Conservation (phyloP, 2,113 vertebrate genomes). For the Eonycteris spelaea region DNA sequence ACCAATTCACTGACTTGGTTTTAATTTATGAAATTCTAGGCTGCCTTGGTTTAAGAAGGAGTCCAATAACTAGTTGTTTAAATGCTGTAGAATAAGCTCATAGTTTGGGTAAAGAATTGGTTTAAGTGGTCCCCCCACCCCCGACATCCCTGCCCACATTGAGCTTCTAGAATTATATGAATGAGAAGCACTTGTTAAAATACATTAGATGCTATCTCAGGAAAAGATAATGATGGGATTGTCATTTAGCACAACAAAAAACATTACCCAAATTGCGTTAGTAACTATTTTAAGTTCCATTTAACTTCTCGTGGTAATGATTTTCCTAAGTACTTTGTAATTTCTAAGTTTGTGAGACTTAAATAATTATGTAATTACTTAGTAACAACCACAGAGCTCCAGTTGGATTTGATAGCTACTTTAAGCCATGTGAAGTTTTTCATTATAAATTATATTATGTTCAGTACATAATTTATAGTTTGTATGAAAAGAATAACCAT, state of each 20-base stretch:
- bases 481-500: constrained; percentile 77
- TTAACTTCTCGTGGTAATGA: constrained; percentile 53
- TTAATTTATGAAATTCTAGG: not conserved
- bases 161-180: constrained; percentile 14
- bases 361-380: constrained; percentile 82
- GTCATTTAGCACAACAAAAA: constrained; percentile 44
- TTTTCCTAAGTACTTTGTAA: constrained; percentile 66
- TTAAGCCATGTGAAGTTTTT: constrained; percentile 78
- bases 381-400: constrained; percentile 59
- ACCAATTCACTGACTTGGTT: not conserved
- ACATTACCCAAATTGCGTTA: not conserved
- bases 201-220: constrained; percentile 15
- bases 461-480: constrained; percentile 83
- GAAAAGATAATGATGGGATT: constrained; percentile 53
- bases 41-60: not conserved
- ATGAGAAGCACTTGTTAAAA: constrained; percentile 44
- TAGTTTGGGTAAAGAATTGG: not conserved
- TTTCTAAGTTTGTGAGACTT: constrained; percentile 69
- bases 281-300: constrained; percentile 69
- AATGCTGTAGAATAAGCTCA: not conserved
- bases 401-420: constrained; percentile 71
- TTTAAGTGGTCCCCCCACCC: not conserved
- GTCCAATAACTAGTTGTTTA: not conserved
- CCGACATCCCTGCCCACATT: not conserved
- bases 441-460: constrained; percentile 74